Evolutionary conservation across 2,113 vertebrate species (phyloP).

Genomic region (Zapornia atra): DNA sequence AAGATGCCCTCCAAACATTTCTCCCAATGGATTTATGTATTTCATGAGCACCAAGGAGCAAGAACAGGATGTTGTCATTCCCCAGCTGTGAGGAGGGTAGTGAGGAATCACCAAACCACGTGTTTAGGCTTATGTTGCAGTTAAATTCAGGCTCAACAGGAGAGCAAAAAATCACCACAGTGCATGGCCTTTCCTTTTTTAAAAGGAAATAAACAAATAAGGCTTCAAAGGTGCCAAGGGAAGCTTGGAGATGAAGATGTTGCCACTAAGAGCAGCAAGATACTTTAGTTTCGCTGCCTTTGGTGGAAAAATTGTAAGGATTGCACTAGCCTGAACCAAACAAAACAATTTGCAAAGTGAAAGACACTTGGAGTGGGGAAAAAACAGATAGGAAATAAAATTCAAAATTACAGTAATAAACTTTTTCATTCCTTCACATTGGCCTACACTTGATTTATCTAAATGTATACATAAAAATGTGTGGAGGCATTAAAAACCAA

Average conservation of each 20-base stretch:
- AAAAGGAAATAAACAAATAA: not conserved
- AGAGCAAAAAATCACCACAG: not conserved
- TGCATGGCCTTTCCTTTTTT: not conserved
- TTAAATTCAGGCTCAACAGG: not conserved
- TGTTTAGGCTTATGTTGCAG: not conserved
- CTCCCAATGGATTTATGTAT: not conserved
- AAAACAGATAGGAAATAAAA: not conserved
- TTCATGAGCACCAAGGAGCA: not conserved
- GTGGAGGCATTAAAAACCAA: not conserved
- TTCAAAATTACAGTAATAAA: not conserved
- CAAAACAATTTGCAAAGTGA: not conserved
- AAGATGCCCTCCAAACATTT: not conserved
- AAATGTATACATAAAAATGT: not conserved
- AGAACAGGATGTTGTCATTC: not conserved
- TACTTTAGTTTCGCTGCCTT: not conserved
- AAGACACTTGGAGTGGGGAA: not conserved
- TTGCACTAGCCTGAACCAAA: not conserved
- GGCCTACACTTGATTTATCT: not conserved
- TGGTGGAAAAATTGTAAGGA: not conserved
- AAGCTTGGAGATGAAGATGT: not conserved
- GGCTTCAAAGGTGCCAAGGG: not conserved
- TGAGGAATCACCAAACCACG: not conserved
- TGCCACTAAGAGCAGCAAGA: not conserved
- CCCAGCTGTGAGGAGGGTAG: not conserved
- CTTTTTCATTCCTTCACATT: not conserved